Percentiles rank a stretch among this genome's conserved stretches.
phyloP scores from a whole-genome alignment of 92 coral and sea anemone genomes.

The Porites rus region DNA sequence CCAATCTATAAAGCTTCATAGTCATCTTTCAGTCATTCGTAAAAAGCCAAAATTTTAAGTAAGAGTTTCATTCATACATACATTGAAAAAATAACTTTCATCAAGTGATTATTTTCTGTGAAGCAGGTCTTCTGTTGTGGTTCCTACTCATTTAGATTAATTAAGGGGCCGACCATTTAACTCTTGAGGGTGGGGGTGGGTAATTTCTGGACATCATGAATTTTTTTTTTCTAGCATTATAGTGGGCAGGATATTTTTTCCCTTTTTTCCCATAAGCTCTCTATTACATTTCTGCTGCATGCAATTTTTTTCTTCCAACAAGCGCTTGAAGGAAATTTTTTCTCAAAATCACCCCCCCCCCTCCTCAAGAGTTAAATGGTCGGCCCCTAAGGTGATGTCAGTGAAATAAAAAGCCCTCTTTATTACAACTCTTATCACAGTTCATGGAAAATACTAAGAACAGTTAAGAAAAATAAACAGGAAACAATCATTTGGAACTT shows the following conservation, averaged over 20 bases:
- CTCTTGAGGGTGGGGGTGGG: too few species aligned
- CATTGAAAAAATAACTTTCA: constrained; percentile 7
- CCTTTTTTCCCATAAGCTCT: too few species aligned
- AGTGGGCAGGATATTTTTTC: too few species aligned
- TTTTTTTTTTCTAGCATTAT: too few species aligned
- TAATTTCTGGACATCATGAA: too few species aligned
- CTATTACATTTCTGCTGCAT: too few species aligned
- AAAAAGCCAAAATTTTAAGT: constrained; percentile 24
- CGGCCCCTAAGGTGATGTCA: background rate
- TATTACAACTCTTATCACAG: constrained; percentile 9
- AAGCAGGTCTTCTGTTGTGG: constrained; percentile 37
- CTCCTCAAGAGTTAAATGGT: too few species aligned
- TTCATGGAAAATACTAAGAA: constrained; percentile 22
- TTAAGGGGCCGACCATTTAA: background rate
- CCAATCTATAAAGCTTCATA: background rate
- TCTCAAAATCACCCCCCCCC: too few species aligned
- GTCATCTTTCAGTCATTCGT: constrained; percentile 28
- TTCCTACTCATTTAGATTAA: constrained; percentile 24
- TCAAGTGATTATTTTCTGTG: constrained; percentile 33
- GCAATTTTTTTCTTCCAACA: too few species aligned
- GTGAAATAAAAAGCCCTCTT: constrained; percentile 12
- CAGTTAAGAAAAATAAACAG: constrained; percentile 31
- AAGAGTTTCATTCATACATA: constrained; percentile 30
- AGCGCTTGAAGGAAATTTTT: too few species aligned
- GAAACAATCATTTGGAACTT: constrained; percentile 32